Evolutionary conservation across 2,113 vertebrate genomes (phyloP).

Genomic region (Odontophorus gujanensis): DNA sequence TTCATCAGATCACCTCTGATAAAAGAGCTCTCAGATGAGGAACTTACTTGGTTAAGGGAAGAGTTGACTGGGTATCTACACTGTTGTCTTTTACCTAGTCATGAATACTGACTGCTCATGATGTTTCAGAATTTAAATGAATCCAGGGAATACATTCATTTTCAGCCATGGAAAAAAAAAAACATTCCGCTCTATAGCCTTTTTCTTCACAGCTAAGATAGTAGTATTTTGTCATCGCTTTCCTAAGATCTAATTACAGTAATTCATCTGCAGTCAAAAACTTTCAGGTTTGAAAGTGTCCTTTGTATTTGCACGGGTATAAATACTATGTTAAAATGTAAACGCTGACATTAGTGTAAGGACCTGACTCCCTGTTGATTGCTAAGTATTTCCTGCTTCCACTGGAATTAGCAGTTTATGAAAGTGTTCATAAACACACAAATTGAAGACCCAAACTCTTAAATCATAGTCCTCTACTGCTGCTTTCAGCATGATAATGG

Average conservation of each 20-base stretch:
- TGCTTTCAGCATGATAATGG: background rate
- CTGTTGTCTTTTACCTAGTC: background rate
- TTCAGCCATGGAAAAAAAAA: background rate
- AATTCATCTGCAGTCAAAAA: slow-evolving; percentile 41
- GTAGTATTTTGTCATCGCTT: slow-evolving; percentile 22
- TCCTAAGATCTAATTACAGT: slow-evolving; percentile 30
- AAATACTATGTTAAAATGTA: slow-evolving; percentile 43
- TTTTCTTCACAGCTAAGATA: slow-evolving; percentile 6
- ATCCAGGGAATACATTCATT: background rate
- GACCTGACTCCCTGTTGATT: background rate
- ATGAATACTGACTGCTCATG: background rate
- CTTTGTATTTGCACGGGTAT: background rate
- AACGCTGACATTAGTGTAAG: slow-evolving; percentile 38
- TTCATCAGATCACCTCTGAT: background rate
- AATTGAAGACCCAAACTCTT: background rate
- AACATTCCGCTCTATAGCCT: background rate
- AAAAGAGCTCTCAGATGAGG: slow-evolving; percentile 5
- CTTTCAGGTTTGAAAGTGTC: slow-evolving; percentile 31
- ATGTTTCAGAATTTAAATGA: background rate
- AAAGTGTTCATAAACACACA: background rate
- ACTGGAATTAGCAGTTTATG: background rate
- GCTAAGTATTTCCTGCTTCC: background rate
- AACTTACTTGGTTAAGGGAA: slow-evolving; percentile 39
- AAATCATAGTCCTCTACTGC: background rate
- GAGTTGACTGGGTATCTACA: background rate